These are phyloP conservation scores for Lota lota DNA, from an alignment of 2,113 vertebrate species.

Conservation along the genomic window DNA sequence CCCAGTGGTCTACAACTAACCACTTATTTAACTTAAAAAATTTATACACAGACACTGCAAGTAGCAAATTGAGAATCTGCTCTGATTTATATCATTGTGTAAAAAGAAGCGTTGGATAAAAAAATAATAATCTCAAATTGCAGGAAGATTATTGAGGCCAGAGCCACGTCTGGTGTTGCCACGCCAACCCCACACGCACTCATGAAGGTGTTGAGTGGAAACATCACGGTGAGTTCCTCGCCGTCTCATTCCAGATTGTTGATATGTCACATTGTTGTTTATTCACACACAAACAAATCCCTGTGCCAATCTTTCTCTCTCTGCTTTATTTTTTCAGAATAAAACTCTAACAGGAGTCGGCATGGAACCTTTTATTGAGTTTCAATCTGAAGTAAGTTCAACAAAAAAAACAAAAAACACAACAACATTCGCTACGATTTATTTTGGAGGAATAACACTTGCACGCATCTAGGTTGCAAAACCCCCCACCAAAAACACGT, in stretches of 20 bases:
- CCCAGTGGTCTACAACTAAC: no score
- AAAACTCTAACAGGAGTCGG: slow-evolving; percentile 84
- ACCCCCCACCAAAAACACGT: background rate
- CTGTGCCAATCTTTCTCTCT: background rate
- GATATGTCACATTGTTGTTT: background rate
- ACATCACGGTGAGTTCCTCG: slow-evolving; percentile 75
- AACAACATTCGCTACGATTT: background rate
- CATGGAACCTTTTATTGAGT: slow-evolving; percentile 81
- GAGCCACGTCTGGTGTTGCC: slow-evolving; percentile 52
- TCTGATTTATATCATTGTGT: no score
- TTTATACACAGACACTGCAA: no score
- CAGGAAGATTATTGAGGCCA: slow-evolving; percentile 72
- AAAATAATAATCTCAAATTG: background rate
- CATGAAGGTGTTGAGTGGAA: slow-evolving; percentile 89
- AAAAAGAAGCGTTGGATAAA: no score
- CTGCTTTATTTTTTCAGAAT: slow-evolving; percentile 68
- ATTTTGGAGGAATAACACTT: background rate
- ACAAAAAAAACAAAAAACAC: slow-evolving; percentile 2
- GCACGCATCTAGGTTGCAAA: background rate
- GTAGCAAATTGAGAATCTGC: no score
- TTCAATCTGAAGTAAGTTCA: slow-evolving; percentile 78
- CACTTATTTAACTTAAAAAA: no score
- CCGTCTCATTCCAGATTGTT: background rate
- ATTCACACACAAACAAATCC: background rate
- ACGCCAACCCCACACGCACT: slow-evolving; percentile 68